A percentile compares a stretch with the other conserved stretches of the same genome.
These are phyloP conservation scores for Hipposideros larvatus DNA, from an alignment of 2,797 vertebrate species.

Conservation along the genomic window DNA sequence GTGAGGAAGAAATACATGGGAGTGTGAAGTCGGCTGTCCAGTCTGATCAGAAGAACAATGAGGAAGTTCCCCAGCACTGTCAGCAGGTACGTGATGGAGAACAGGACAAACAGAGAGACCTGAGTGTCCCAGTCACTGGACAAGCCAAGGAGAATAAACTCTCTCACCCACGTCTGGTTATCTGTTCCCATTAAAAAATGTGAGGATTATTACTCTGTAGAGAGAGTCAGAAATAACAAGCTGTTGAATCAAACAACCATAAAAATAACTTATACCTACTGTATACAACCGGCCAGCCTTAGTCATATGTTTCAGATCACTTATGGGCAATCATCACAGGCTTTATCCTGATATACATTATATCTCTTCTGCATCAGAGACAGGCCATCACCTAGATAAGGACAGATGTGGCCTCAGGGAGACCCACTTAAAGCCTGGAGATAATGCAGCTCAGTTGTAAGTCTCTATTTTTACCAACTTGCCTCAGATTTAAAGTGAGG, in stretches of 20 bases:
- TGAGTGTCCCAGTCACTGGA: conserved; percentile 56
- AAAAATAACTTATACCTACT: background rate
- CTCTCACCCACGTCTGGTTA: conserved; percentile 54
- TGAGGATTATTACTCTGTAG: background rate
- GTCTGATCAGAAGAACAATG: conserved; percentile 64
- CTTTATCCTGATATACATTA: background rate
- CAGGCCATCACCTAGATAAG: background rate
- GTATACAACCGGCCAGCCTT: accelerated
- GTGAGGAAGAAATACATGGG: conserved; percentile 83
- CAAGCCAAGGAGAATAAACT: conserved; percentile 73
- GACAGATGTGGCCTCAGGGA: background rate
- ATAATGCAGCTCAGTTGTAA: background rate
- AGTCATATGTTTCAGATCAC: background rate
- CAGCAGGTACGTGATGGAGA: conserved; percentile 53
- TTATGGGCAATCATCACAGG: background rate
- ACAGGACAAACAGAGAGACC: conserved; percentile 61
- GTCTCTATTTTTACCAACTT: background rate
- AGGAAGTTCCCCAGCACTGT: conserved; percentile 73
- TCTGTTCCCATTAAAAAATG: conserved; percentile 46
- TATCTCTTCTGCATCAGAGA: background rate
- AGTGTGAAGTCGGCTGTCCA: conserved; percentile 68
- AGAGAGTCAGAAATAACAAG: background rate
- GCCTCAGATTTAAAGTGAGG: background rate
- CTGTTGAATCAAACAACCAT: background rate
- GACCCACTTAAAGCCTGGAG: background rate